Conservation (phyloP, 2,888 invertebrate species). For the Coenonympha arcania region DNA sequence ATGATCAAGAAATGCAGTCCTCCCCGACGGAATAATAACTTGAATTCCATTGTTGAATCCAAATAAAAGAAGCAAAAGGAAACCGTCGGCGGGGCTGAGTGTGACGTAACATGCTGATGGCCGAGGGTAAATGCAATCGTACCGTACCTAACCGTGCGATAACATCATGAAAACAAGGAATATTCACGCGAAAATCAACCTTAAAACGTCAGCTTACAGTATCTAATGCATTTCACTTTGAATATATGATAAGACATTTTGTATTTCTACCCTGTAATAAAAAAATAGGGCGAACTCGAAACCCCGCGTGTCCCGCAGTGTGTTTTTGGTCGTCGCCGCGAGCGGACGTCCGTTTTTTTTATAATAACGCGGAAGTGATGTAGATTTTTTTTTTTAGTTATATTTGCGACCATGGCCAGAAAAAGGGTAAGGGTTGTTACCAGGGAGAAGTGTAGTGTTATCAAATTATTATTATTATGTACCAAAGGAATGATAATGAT, state of each 20-base stretch:
- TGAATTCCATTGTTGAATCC: constrained; percentile 15
- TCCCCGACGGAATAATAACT: constrained; percentile 17
- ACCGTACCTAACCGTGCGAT: constrained; percentile 32
- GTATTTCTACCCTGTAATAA: constrained; percentile 24
- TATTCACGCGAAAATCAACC: constrained; percentile 25
- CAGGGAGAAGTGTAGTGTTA: constrained; percentile 12
- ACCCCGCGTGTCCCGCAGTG: constrained; percentile 49
- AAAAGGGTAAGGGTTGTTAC: constrained; percentile 58
- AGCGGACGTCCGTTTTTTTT: constrained; percentile 33
- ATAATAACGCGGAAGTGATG: constrained; percentile 14
- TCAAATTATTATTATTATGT: background rate
- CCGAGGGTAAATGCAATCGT: constrained; percentile 41
- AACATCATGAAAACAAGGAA: constrained; percentile 3
- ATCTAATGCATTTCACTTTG: constrained; percentile 24
- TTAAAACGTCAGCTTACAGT: constrained; percentile 28
- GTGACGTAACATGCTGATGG: constrained; percentile 33
- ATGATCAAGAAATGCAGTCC: background rate
- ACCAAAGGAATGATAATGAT: too few relatives aligned
- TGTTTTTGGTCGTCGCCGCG: constrained; percentile 38
- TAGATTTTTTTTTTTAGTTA: constrained; percentile 32
- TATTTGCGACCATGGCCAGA: constrained; percentile 52
- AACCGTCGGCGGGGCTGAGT: constrained; percentile 20
- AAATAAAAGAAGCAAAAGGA: constrained; percentile 23
- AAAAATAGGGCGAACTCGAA: constrained; percentile 51
- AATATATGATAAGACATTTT: constrained; percentile 39